A percentile compares a stretch with the other conserved stretches of the same genome.
phyloP scores from a whole-genome alignment of 2,888 invertebrate species.

The Tortrix viridana region DNA sequence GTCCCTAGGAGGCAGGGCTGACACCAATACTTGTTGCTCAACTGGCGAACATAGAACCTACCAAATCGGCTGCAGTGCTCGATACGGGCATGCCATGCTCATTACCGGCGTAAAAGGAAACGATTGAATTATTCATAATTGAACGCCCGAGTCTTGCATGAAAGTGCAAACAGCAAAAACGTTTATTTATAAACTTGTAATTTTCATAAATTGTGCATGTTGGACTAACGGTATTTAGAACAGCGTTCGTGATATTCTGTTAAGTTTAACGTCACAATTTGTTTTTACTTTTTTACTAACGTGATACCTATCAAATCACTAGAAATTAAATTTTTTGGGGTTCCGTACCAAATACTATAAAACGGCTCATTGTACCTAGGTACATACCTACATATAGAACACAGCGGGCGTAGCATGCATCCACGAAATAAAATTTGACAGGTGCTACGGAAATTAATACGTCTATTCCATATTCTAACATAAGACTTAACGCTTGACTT shows the following conservation, averaged over 20 bases:
- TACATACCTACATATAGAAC: too few relatives aligned
- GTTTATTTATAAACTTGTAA: constrained; percentile 10
- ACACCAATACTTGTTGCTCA: constrained; percentile 32
- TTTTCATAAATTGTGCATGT: neutral
- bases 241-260: neutral
- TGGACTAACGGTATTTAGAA: neutral
- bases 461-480: too few relatives aligned
- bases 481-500: too few relatives aligned
- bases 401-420: too few relatives aligned
- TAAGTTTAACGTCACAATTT: neutral
- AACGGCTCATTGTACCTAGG: too few relatives aligned
- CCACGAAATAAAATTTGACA: too few relatives aligned
- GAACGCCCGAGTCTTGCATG: constrained; percentile 21
- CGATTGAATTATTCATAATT: constrained; percentile 35
- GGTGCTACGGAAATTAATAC: too few relatives aligned
- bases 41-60: constrained; percentile 14
- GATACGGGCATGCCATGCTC: constrained; percentile 26
- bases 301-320: neutral
- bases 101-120: constrained; percentile 28
- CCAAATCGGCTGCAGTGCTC: constrained; percentile 22
- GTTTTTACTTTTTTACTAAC: neutral
- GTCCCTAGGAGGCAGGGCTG: constrained; percentile 19
- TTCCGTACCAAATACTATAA: too few relatives aligned
- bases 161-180: constrained; percentile 14
- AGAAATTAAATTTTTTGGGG: too few relatives aligned